phyloP scores from a whole-genome alignment of 2,113 vertebrate species.

The sheep (Ovis aries) region ARS-UI_Ramb_v3.0 NC_056058.1:6107001-6107500 shows the following conservation, averaged over 20 bases:
- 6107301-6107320: too few relatives aligned
- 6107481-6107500: neutral
- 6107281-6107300: neutral
- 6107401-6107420: too few relatives aligned
- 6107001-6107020: neutral
- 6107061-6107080: neutral
- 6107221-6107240: neutral
- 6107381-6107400: too few relatives aligned
- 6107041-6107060: neutral
- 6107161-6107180: neutral
- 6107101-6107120: neutral
- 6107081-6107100: neutral
- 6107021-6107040: neutral
- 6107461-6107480: neutral
- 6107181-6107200: neutral
- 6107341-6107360: too few relatives aligned
- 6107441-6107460: accelerated
- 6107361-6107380: too few relatives aligned
- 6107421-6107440: neutral
- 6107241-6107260: neutral
- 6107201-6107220: neutral
- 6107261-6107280: neutral
- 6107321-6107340: too few relatives aligned
- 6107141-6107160: neutral
- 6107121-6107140: neutral